These are phyloP conservation scores for Conus betulinus DNA, from an alignment of 1,140 invertebrate species.

Conservation along the genomic window DNA sequence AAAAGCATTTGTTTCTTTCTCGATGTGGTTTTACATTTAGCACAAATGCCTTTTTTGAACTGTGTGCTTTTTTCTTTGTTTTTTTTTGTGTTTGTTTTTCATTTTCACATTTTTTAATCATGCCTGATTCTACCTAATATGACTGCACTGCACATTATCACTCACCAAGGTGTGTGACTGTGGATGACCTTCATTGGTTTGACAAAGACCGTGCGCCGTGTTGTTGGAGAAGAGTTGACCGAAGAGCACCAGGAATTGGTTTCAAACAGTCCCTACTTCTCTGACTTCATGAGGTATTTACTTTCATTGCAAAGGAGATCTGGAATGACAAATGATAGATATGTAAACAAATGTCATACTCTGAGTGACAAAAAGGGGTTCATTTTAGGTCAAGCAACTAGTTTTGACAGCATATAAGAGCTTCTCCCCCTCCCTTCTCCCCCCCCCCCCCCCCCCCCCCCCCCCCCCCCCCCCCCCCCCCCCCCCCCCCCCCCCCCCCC, in stretches of 20 bases:
- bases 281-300: conserved; percentile 75
- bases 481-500: too few species aligned
- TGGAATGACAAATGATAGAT: too few species aligned
- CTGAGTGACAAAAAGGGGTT: too few species aligned
- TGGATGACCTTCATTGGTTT: conserved; percentile 73
- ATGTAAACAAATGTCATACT: too few species aligned
- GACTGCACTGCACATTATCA: not conserved
- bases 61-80: not conserved
- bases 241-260: conserved; percentile 65
- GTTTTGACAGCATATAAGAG: too few species aligned
- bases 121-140: not conserved
- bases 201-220: conserved; percentile 72
- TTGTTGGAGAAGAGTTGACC: conserved; percentile 71
- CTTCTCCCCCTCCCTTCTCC: too few species aligned
- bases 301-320: not conserved
- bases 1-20: not conserved
- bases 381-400: too few species aligned
- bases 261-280: conserved; percentile 63
- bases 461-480: too few species aligned
- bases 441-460: too few species aligned
- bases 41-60: not conserved
- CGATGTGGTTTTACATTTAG: not conserved
- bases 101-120: not conserved
- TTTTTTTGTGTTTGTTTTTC: not conserved
- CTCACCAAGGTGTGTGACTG: conserved; percentile 69